Conservation (phyloP, 2,888 invertebrate genomes). For the Lasioglossum villosulum region DNA sequence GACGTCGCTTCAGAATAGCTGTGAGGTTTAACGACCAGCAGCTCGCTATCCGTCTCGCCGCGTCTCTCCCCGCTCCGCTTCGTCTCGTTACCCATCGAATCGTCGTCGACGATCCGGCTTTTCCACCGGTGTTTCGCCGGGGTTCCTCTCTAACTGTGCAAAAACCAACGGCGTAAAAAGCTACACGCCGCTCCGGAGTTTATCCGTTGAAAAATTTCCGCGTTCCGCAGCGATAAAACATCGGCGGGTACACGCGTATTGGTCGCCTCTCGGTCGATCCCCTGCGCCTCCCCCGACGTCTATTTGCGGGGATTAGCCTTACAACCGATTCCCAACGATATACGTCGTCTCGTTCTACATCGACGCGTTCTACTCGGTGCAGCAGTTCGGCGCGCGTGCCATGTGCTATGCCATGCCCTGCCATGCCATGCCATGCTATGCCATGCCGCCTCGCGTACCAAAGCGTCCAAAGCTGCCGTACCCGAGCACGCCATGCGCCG, state of each 20-base stretch:
- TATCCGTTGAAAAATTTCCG: constrained; percentile 66
- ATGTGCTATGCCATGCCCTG: no score
- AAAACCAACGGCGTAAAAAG: constrained; percentile 54
- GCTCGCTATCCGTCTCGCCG: background rate
- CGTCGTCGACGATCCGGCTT: background rate
- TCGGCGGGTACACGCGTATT: constrained; percentile 46
- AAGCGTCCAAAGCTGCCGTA: background rate
- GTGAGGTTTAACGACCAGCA: constrained; percentile 8
- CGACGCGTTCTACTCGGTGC: constrained; percentile 39
- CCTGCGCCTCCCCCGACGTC: constrained; percentile 43
- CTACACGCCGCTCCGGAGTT: constrained; percentile 51
- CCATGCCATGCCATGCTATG: no score
- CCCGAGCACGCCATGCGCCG: constrained; percentile 31
- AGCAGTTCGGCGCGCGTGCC: background rate
- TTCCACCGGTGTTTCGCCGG: constrained; percentile 9
- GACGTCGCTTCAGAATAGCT: background rate
- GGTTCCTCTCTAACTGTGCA: constrained; percentile 47
- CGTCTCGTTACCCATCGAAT: background rate
- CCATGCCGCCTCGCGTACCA: background rate
- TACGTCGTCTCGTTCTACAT: constrained; percentile 37
- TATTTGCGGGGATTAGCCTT: constrained; percentile 68
- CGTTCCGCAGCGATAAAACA: constrained; percentile 44
- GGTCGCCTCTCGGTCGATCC: constrained; percentile 28
- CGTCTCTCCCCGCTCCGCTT: no score
- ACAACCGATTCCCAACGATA: constrained; percentile 57